Percentiles rank a stretch among this genome's conserved stretches.
Evolutionary conservation across 2,113 vertebrate species (phyloP).

Genomic region (Laticauda laticaudata): DNA sequence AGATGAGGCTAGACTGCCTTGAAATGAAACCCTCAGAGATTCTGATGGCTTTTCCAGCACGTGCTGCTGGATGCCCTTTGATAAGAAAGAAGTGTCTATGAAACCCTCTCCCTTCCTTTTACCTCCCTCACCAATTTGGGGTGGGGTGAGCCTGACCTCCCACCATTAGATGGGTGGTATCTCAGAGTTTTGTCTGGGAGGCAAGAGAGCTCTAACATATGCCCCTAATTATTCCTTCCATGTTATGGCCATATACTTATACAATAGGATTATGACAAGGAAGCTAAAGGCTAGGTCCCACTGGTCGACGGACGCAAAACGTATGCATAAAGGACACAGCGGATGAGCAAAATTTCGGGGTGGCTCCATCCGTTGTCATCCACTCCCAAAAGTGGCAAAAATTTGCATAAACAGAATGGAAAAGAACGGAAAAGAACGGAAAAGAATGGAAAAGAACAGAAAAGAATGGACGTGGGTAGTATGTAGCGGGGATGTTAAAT

Average conservation of each 20-base stretch:
- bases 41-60: neutral
- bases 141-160: neutral
- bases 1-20: neutral
- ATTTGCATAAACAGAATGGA: no score
- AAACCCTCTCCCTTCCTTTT: neutral
- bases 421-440: no score
- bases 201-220: neutral
- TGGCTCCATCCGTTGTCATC: no score
- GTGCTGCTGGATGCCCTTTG: neutral
- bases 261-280: neutral
- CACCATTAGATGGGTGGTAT: neutral
- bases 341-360: no score
- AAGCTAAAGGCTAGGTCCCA: neutral
- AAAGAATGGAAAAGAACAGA: no score
- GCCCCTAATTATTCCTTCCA: neutral
- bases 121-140: neutral
- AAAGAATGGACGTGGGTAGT: no score
- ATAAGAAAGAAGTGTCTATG: neutral
- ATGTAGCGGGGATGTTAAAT: no score
- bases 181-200: neutral
- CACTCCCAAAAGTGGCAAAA: no score
- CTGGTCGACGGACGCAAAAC: no score
- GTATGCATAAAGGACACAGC: no score
- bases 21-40: neutral
- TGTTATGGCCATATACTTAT: neutral